Evolutionary conservation across 2,797 vertebrate genomes (phyloP).

Genomic region (Myotis vivesi): DNA sequence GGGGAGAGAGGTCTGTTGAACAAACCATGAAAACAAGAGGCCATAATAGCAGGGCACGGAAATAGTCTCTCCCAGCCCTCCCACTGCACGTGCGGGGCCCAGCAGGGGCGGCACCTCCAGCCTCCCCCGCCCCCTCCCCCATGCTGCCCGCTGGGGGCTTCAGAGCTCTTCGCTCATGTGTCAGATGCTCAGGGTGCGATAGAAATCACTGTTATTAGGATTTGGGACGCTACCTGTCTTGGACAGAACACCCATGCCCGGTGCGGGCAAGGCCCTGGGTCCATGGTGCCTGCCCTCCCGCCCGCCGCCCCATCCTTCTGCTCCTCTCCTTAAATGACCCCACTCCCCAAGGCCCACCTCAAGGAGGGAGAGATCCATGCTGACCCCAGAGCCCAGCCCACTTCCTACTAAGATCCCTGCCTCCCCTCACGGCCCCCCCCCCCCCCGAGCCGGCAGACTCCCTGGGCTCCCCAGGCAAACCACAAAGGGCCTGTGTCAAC

Average conservation of each 20-base stretch:
- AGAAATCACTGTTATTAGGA: conserved; percentile 47
- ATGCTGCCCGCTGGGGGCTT: conserved; percentile 18
- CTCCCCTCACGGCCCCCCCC: accelerated
- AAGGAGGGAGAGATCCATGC: not conserved
- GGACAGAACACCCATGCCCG: not conserved
- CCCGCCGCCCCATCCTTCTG: not conserved
- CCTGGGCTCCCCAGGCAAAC: accelerated
- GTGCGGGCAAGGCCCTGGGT: not conserved
- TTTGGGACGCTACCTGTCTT: not conserved
- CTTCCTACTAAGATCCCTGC: not conserved
- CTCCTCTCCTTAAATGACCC: not conserved
- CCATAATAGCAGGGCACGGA: conserved; percentile 69
- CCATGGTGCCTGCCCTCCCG: too few species aligned
- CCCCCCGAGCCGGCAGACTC: accelerated
- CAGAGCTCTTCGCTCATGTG: not conserved
- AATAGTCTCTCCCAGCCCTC: conserved; percentile 57
- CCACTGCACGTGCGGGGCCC: conserved; percentile 52
- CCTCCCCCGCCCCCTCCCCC: conserved; percentile 18
- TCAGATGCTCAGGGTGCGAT: conserved; percentile 29
- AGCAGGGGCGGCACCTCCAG: conserved; percentile 30
- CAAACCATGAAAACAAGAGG: conserved; percentile 78
- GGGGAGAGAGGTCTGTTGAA: conserved; percentile 76
- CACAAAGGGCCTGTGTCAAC: not conserved
- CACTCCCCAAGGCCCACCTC: accelerated
- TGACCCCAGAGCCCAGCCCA: too few species aligned